Percentiles rank a stretch among this genome's conserved stretches.
Evolutionary conservation across 2,113 vertebrate species (phyloP).

Genomic region (Opisthocomus hoazin): DNA sequence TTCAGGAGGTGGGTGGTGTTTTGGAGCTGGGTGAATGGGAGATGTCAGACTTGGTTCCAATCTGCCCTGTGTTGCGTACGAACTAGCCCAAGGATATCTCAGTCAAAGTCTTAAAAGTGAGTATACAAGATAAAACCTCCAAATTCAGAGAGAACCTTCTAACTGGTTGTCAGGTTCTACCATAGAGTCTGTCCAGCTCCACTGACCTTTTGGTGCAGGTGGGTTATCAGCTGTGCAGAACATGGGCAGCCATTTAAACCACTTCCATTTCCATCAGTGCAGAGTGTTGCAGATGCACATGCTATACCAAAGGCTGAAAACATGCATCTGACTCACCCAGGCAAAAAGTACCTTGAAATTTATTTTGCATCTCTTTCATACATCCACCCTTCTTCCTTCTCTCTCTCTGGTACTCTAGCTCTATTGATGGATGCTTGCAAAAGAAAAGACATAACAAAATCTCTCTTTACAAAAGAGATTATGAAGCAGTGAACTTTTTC

Average conservation of each 20-base stretch:
- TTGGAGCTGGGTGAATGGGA: background rate
- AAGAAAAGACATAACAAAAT: background rate
- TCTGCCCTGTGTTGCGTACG: background rate
- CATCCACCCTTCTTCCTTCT: background rate
- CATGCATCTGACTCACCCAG: background rate
- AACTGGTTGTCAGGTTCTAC: background rate
- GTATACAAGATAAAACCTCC: background rate
- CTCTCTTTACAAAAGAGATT: background rate
- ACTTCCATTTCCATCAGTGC: background rate
- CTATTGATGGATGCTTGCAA: background rate
- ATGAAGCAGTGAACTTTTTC: constrained; percentile 17
- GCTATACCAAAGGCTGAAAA: background rate
- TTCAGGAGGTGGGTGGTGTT: background rate
- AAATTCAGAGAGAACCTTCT: background rate
- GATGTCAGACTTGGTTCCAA: background rate
- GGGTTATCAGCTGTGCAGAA: background rate
- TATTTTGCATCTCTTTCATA: background rate
- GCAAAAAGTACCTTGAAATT: background rate
- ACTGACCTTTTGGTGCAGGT: background rate
- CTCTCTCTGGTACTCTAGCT: background rate
- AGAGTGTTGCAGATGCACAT: background rate
- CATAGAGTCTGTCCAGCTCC: background rate
- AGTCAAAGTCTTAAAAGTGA: background rate
- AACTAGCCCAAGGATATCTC: background rate
- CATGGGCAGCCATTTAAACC: background rate